Conservation (phyloP, 2,797 vertebrate genomes). For the Propithecus perrieri region DNA sequence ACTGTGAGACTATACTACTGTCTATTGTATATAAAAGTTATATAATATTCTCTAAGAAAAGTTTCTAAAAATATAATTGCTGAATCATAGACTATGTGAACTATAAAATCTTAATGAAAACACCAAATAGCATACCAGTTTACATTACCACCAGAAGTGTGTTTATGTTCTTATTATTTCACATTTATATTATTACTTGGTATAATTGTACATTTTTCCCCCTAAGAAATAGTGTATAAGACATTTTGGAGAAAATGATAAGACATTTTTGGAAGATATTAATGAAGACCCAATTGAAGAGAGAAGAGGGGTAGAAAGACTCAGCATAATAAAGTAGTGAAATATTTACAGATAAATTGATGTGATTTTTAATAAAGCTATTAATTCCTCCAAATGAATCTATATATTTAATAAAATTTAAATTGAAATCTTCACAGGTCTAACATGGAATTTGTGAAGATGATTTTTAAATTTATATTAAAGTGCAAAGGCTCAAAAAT, state of each 20-base stretch:
- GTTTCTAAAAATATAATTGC: background rate
- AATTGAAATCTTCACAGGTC: background rate
- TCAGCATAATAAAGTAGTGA: background rate
- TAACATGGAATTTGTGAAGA: background rate
- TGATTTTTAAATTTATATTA: background rate
- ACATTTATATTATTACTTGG: background rate
- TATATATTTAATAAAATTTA: background rate
- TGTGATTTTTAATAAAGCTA: background rate
- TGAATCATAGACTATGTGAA: background rate
- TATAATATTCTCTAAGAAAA: background rate
- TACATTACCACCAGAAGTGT: background rate
- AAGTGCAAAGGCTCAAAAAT: background rate
- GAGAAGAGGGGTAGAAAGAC: background rate
- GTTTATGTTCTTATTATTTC: background rate
- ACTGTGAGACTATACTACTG: background rate
- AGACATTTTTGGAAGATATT: background rate
- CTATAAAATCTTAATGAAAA: background rate
- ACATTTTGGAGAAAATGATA: background rate
- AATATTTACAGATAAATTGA: background rate
- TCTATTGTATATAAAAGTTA: background rate
- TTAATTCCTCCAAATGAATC: background rate
- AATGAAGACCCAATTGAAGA: background rate
- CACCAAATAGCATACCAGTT: background rate
- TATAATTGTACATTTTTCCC: background rate
- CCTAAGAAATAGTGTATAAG: background rate